Evolutionary conservation across 2,888 invertebrate species (phyloP), one percentile per base, ranked within the genome.

Genomic region (Salticus scenicus): DNA sequence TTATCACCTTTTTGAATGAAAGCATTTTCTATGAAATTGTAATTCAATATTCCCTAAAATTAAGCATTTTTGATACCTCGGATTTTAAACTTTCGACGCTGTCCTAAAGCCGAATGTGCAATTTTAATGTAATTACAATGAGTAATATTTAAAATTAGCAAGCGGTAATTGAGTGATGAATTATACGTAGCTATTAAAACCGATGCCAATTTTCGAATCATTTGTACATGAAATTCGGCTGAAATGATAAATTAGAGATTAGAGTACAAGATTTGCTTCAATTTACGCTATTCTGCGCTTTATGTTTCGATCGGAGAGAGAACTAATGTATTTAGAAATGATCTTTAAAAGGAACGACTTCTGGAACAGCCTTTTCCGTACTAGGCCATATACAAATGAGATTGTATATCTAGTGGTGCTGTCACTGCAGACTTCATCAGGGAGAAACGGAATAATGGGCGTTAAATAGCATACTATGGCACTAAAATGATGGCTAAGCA

Each of bases 111-210:
- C 74, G 74, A 81, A 69, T 74, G 20, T 31, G 30, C 67, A 57
- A 67, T 81, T 81, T 74, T 74, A 81, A 81, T 74, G 81, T 74
- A 81, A 81, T 81, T 81, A 74, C 37, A 47, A 17, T 42, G 27
- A 33, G 41, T 37, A 51, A 74, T 74, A 73, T 74, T 67, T 33
- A 51, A 47, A 74, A 81, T 74, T 57, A 69, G 81, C 66, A 74
- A 74, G 67, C 57, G 57, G 67, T 81, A 81, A 81, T 81, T 81
- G 81, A 81, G 74, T 69, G 74, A 74, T 33, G 81, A 81, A 81
- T 81, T 74, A 69, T 51, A 69, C 20, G n/a, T n/a, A 74, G 47
- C 73, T 67, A 57, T 81, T 74, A 73, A 71, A 67, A 66, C 64
- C 66, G 66, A 72, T 42, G 64, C 64, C 64, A 66, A 41, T 57